These are phyloP conservation scores for Mormyrus proboscirostris DNA, from an alignment of 2,797 vertebrate genomes.

Conservation along the genomic window DNA sequence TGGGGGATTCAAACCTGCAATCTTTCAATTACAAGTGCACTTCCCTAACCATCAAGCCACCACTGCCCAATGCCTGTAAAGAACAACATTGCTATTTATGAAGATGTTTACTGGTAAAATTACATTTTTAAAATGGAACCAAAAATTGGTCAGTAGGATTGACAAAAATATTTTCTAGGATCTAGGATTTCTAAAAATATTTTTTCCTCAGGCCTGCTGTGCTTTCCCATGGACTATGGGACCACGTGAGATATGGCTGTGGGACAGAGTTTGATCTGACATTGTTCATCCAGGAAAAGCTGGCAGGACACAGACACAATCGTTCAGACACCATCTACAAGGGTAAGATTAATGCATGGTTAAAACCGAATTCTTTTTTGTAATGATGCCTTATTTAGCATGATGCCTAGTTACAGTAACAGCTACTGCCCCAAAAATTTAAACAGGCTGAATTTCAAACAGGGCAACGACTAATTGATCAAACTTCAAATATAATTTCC, in stretches of 20 bases:
- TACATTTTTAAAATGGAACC: neutral
- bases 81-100: neutral
- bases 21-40: too few relatives aligned
- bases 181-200: neutral
- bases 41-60: too few relatives aligned
- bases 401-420: too few relatives aligned
- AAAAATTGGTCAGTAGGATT: neutral
- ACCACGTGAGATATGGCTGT: neutral
- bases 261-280: conserved; percentile 21
- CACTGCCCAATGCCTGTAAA: neutral
- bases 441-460: too few relatives aligned
- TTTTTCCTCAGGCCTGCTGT: conserved; percentile 17
- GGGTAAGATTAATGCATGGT: neutral
- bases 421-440: too few relatives aligned
- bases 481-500: too few relatives aligned
- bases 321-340: neutral
- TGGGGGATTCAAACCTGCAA: too few relatives aligned
- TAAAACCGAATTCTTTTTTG: neutral
- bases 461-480: too few relatives aligned
- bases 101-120: neutral
- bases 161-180: neutral
- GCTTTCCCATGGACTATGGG: conserved; percentile 9
- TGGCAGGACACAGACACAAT: conserved; percentile 24
- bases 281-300: conserved; percentile 26
- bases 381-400: neutral